Base-by-base conservation (phyloP, 2,797 vertebrate species). In the Percopsis omiscomaycus region DNA sequence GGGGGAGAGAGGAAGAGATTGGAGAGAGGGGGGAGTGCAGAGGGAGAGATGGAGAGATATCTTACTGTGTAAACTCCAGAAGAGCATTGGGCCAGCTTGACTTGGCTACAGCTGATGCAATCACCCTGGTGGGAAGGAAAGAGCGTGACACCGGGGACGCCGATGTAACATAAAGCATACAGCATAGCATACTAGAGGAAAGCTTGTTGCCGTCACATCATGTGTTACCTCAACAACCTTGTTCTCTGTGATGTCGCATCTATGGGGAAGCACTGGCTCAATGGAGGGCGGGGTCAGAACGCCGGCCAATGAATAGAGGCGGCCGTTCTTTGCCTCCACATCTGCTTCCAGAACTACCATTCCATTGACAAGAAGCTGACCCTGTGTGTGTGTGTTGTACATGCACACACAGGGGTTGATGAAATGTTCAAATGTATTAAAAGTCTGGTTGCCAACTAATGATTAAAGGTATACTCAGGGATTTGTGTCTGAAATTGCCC, bases 231-330 rank as follows among this genome's bases (percentile, higher is more conserved):
- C 54, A 61, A 92, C 65, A 51, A 65, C 72, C 58, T 64, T 91
- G 63, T 13, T 83, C 61, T 88, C 64, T 0, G 58, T 88, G 53
- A 92, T 53, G 0, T 98, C 95, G 80, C 97, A 99, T 57, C 93
- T 83, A 42, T 94, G 93, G 3, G 96, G 96, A 55, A 98, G 88
- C 75, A 98, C 86, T 0, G 96, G 97, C 63, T 91, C 1, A n/a
- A 99, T 95, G 73, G 96, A 95, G 4, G 93, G 64, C 2, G 97
- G 97, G 61, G 93, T 90, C 66, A 98, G 85, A 58, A 98, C 89
- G 0, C 91, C 91, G 0, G 91, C 86, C 64, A 98, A 59, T 0
- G 94, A 93, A 61, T 95, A 95, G 63, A 98, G 93, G 2, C 82
- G 90, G 1, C 96, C 96, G 0, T 98, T 96, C 80, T 92, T 95